Evolutionary conservation across 2,113 vertebrate genomes (phyloP), one percentile per base, ranked within the genome.

Genomic region (Upupa epops): DNA sequence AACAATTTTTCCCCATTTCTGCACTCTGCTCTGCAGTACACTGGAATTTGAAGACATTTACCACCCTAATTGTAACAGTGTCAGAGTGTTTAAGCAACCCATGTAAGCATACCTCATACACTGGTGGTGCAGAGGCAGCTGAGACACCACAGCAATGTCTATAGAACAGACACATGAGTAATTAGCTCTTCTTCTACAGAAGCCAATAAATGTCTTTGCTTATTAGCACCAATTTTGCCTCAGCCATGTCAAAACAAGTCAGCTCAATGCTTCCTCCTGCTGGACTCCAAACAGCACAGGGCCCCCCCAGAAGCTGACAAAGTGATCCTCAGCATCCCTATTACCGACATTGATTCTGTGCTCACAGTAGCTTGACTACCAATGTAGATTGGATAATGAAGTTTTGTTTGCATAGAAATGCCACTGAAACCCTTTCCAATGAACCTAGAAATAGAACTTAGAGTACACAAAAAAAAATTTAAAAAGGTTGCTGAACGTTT

Each of bases 201-300:
- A 72, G 18, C 26, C 58, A 7, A 6, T 4, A 5, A 0, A 49
- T 91, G 12, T 9, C 77, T 17, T 51, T 2, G 29, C 52, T 28
- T 63, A 16, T 59, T 22, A 78, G 73, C 70, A 15, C 48, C 49
- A 68, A 20, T 5, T 63, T 52, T 65, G 59, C 32, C 69, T 8
- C 69, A 28, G 48, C 17, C 64, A 6, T 2, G 13, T 29, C 77
- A 59, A 32, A 54, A 36, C 6, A 48, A 63, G 36, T 3, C 69
- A 72, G 90, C 74, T 72, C 92, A 24, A 76, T 49, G 82, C 74
- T 56, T 74, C 84, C 61, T 95, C 92, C 92, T 89, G 77, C 70
- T 68, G 69, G 81, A 14, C 42, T 74, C 48, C 56, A 19, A 34
- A 66, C n/a, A 54, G 46, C 32, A 52, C 75, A 54, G 36, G 72